phyloP scores from a whole-genome alignment of 64 coral and sea anemone genomes.

The Dendrophyllia cribrosa region DNA sequence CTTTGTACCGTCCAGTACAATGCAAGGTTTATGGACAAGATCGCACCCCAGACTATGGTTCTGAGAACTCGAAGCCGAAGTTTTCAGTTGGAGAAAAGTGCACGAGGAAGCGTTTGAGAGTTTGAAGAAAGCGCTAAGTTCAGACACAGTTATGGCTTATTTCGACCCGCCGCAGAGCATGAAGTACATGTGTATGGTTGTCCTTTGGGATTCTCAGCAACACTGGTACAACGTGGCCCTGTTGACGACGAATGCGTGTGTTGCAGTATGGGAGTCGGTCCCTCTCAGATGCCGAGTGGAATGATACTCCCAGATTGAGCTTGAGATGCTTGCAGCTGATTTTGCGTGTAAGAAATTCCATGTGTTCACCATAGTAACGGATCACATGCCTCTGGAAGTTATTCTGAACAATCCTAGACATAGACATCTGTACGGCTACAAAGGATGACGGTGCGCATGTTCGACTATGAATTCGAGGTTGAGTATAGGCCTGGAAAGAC shows the following conservation, averaged over 20 bases:
- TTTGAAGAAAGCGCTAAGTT: neutral
- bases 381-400: conserved; percentile 23
- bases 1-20: conserved; percentile 29
- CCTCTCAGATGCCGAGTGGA: conserved; percentile 1
- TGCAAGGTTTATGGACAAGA: conserved; percentile 39
- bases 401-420: conserved; percentile 36
- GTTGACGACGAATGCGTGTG: neutral
- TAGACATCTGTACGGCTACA: conserved; percentile 27
- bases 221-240: neutral
- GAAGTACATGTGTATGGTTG: conserved; percentile 42
- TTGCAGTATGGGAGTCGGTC: conserved; percentile 28
- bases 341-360: conserved; percentile 56
- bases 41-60: neutral
- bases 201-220: conserved; percentile 33
- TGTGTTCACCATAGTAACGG: conserved; percentile 31
- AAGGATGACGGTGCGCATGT: conserved; percentile 17
- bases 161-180: conserved; percentile 36
- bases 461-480: conserved; percentile 28
- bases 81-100: neutral
- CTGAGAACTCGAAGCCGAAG: conserved; percentile 12
- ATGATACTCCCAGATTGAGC: conserved; percentile 41
- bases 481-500: conserved; percentile 44
- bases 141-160: conserved; percentile 4
- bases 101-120: conserved; percentile 2
- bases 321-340: conserved; percentile 20